Evolutionary conservation across 2,113 vertebrate genomes (phyloP).

Genomic region (Catharus fuscescens): DNA sequence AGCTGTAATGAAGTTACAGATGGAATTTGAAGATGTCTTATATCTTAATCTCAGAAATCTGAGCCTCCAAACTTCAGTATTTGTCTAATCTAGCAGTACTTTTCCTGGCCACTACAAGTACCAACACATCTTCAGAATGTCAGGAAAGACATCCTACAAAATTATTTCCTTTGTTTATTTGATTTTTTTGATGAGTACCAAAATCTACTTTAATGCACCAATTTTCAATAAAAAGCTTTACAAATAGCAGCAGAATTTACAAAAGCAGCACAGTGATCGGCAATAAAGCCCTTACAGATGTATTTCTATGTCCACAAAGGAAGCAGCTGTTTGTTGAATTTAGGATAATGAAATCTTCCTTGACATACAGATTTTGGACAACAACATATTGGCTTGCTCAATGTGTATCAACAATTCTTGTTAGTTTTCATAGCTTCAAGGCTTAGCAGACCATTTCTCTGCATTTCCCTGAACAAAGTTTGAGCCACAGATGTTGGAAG

Average conservation of each 20-base stretch:
- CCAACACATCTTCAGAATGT: background rate
- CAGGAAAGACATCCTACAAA: background rate
- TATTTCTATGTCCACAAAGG: constrained; percentile 34
- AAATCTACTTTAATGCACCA: constrained; percentile 36
- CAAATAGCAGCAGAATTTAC: constrained; percentile 50
- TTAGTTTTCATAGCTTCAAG: constrained; percentile 45
- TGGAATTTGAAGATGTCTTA: background rate
- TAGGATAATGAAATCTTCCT: constrained; percentile 53
- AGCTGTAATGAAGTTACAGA: background rate
- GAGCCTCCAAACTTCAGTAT: background rate
- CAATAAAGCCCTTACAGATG: constrained; percentile 39
- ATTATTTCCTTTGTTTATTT: background rate
- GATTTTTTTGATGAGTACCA: background rate
- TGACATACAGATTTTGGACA: constrained; percentile 20
- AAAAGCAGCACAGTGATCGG: constrained; percentile 1
- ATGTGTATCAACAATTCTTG: constrained; percentile 29
- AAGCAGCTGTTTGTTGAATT: constrained; percentile 51
- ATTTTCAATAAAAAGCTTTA: constrained; percentile 49
- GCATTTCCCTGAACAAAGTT: background rate
- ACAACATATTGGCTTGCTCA: background rate
- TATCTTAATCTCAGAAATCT: background rate
- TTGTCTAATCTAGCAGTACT: background rate
- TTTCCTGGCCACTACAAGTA: background rate
- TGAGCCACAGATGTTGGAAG: constrained; percentile 50
- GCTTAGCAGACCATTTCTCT: constrained; percentile 49